Base-by-base conservation (phyloP, 2,888 invertebrate genomes). In the Drosophila algonquin region DNA sequence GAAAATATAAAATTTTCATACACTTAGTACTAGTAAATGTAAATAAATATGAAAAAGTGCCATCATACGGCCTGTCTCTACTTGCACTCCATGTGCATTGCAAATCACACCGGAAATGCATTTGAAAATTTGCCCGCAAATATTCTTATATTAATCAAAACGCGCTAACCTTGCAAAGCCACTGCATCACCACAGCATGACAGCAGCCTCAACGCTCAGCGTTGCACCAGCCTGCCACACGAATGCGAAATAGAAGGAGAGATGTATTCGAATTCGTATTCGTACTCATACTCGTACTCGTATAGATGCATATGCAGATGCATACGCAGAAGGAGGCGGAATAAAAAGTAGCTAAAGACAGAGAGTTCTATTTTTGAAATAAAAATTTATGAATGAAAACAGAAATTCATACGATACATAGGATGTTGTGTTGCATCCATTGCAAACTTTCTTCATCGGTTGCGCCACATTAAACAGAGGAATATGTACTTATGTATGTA, bases 351-450 rank as follows among this genome's bases (percentile, higher is more conserved):
- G 63, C 52, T 62, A 52, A 52, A 63, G 62, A 18, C 46, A 45
- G 24, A 61, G 35, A 60, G 18, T 27, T 63, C 63, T 63, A 63
- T 63, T 63, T 63, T 52, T 63, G 51, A 62, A 62, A 27, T 8
- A 6, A 10, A 63, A 63, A 63, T 62, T 63, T 63, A 63, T 81
- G 81, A 81, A 81, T 81, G 81, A 81, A 80, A 75, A 75, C 62
- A 60, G 54, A 77, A 77, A 73, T 58, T 70, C 48, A 76, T 75
- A 63, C 53, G 32, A 54, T 73, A 68, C n/a, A 40, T 40, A 40
- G 40, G 40, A 40, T n/a, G 40, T n/a, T 40, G 40, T n/a, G 40
- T 14, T 40, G n/a, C 40, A 40, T 40, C 40, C 40, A 40, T 40
- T 40, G 40, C 40, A 40, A 40, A 40, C 40, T 40, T n/a, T 40